These are phyloP conservation scores for fruit fly (Drosophila melanogaster) DNA, from an alignment of 1,140 invertebrate species.

Conservation along the genomic window DNA sequence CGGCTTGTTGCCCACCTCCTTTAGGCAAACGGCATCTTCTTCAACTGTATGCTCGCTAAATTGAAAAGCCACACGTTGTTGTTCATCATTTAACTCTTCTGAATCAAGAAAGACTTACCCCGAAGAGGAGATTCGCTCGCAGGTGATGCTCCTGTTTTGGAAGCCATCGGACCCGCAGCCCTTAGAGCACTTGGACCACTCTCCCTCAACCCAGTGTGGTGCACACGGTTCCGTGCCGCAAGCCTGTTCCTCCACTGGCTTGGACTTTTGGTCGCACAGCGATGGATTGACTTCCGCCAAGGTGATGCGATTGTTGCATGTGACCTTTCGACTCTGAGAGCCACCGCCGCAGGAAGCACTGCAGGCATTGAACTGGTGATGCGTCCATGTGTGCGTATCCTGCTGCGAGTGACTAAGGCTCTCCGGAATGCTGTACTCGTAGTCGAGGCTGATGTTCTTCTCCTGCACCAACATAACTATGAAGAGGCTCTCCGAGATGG, in stretches of 20 bases:
- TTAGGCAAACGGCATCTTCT: constrained; percentile 90
- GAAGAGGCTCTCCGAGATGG: constrained; percentile 94
- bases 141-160: constrained; percentile 90
- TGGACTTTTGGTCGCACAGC: constrained; percentile 91
- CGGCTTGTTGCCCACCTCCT: constrained; percentile 89
- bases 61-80: fast-evolving
- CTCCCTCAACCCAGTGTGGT: constrained; percentile 91
- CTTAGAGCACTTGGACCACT: constrained; percentile 93
- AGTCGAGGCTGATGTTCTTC: constrained; percentile 92
- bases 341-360: constrained; percentile 94
- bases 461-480: constrained; percentile 95
- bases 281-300: constrained; percentile 89
- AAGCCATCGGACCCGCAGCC: constrained; percentile 91
- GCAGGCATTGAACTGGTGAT: constrained; percentile 92
- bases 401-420: constrained; percentile 88
- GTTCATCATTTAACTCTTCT: background rate
- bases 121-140: constrained; percentile 87
- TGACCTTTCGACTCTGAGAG: constrained; percentile 90
- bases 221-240: constrained; percentile 93
- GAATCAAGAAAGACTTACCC: constrained; percentile 82
- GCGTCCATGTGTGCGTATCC: constrained; percentile 92
- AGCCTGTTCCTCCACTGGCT: constrained; percentile 88
- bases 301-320: constrained; percentile 89
- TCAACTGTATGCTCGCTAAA: constrained; percentile 58
- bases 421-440: constrained; percentile 95